Percentiles rank a stretch among this genome's conserved stretches.
Evolutionary conservation across 2,888 invertebrate genomes (phyloP).

Genomic region (Ashinkailepas kermadecensis): DNA sequence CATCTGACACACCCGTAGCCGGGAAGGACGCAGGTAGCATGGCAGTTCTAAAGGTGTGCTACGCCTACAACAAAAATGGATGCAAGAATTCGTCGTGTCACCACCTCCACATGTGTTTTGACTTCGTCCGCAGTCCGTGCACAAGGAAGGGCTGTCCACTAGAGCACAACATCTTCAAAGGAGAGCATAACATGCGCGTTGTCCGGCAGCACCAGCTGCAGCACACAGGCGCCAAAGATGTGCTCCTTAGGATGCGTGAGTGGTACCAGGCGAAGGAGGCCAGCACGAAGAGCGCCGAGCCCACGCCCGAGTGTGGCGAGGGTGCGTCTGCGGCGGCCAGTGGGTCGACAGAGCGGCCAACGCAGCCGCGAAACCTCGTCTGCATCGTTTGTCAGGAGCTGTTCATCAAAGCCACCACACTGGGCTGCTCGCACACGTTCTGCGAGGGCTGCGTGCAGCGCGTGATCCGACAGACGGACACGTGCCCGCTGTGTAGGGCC

Average conservation of each 20-base stretch:
- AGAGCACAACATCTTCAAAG: background rate
- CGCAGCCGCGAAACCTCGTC: background rate
- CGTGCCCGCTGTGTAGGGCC: background rate
- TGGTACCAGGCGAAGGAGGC: background rate
- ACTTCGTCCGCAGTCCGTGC: background rate
- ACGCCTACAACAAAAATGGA: background rate
- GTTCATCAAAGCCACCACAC: constrained; percentile 11
- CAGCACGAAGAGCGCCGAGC: background rate
- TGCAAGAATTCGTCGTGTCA: background rate
- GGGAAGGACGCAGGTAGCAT: background rate
- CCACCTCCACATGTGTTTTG: background rate
- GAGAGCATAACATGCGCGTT: background rate
- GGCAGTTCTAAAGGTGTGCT: background rate
- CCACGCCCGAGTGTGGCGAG: background rate
- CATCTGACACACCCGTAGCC: background rate
- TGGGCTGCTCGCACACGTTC: constrained; percentile 11
- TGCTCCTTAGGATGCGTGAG: background rate
- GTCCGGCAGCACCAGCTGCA: background rate
- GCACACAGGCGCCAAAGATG: background rate
- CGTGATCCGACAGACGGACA: background rate
- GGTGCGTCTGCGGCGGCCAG: background rate
- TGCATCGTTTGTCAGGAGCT: background rate
- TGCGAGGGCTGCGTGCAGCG: background rate
- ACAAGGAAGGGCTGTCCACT: background rate
- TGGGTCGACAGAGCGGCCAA: background rate